Evolutionary conservation across 2,888 invertebrate genomes (phyloP), one percentile per base, ranked within the genome.

Genomic region (Pterostichus madidus): DNA sequence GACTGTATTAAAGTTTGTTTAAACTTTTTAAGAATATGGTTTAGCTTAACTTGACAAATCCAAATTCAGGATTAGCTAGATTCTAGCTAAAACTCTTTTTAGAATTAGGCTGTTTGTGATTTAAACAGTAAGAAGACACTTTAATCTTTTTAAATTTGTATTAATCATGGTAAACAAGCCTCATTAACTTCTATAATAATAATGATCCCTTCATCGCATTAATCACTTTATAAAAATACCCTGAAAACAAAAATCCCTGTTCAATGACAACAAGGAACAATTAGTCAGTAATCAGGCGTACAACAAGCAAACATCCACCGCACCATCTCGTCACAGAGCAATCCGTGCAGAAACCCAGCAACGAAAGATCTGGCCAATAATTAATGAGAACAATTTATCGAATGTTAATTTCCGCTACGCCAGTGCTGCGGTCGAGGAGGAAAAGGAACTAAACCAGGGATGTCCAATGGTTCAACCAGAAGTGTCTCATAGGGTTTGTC

Each of bases 341-440:
- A 64, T 79, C 79, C 79, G 49, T 64, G 61, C 61, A 79, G 61
- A 79, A 77, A 77, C 15, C 56, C 7, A 31, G 15, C 77, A 11
- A 35, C 24, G 49, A 35, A 80, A 59, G 80, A 80, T 80, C 80
- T 52, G 64, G 56, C 71, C 71, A 81, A 44, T 81, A 81, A 81
- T 81, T 53, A 81, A 81, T 81, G 81, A 81, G 81, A 81, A 73
- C 81, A 81, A 81, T 81, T 81, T 81, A 81, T 81, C 81, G 81
- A 81, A 81, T 81, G 81, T 81, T 81, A 81, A 81, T 81, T 75
- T 73, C 80, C 59, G 59, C n/a, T 39, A 44, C 52, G 49, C 6
- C 32, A 31, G 39, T 39, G 39, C 5, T 39, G 39, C 8, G 39
- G 39, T 39, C 8, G 39, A 39, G 3, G 39, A 39, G 39, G 39